Evolutionary conservation across 2,888 invertebrate species (phyloP), one percentile per base, ranked within the genome.

Genomic region (Drosophila maculinotata): DNA sequence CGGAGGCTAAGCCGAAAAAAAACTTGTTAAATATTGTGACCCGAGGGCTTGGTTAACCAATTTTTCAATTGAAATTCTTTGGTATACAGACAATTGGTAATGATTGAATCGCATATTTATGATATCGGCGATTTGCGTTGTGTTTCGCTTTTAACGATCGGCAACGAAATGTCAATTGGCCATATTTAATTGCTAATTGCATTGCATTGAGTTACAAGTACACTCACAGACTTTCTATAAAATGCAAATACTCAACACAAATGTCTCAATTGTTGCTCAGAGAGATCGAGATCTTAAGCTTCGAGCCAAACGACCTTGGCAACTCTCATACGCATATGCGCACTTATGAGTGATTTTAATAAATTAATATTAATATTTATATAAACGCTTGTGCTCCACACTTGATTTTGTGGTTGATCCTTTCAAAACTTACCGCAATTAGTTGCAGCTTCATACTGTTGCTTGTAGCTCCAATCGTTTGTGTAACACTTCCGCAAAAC

Each of bases 41-140:
- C 82, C 52, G 79, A 72, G 82, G 81, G 85, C 79, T 81, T 72
- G 79, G 81, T 77, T 85, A 60, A 58, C 69, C 72, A 78, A 75
- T 58, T 64, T 59, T 76, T 65, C 65, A 67, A 74, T 62, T 79
- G 64, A 59, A 71, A 84, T 85, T 81, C 79, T 84, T 79, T 49
- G 69, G 57, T 41, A 49, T 49, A 30, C 52, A 69, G 45, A 65
- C 80, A 76, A 78, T 80, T 68, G 73, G 38, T 63, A 65, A 69
- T 69, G 79, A 82, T 85, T 75, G 65, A 72, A 85, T 85, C 68
- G 72, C 59, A 64, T 70, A 76, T 65, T 76, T 84, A 68, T 62
- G 75, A 69, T 69, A 49, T 45, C 52, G 20, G 36, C 31, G 23
- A 49, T 17, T 49, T 48, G 25, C 45, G 47, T 39, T 76, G 69